Evolutionary conservation across 2,113 vertebrate genomes (phyloP).

Genomic region (Oncorhynchus mykiss): DNA sequence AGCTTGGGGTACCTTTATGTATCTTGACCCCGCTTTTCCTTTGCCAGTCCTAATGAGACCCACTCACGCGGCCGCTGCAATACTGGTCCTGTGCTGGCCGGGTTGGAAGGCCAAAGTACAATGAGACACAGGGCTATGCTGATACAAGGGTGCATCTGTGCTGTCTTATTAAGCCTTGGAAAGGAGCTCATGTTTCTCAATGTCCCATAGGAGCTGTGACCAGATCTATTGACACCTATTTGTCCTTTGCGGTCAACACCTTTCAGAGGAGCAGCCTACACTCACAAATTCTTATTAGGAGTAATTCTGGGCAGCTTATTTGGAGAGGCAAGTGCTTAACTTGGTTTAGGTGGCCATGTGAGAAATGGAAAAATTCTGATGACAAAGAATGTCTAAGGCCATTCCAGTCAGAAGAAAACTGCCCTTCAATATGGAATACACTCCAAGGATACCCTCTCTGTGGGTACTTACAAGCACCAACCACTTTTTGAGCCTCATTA

Average conservation of each 20-base stretch:
- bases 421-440: conserved; percentile 38
- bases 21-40: conserved; percentile 97
- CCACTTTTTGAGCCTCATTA: conserved; percentile 33
- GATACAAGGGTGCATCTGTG: conserved; percentile 78
- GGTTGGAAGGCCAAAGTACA: conserved; percentile 75
- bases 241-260: conserved; percentile 73
- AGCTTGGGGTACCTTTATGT: conserved; percentile 93
- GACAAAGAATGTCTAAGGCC: conserved; percentile 54
- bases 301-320: conserved; percentile 64
- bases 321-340: conserved; percentile 68
- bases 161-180: conserved; percentile 73
- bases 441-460: conserved; percentile 7
- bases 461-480: conserved; percentile 27
- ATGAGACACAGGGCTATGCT: conserved; percentile 67
- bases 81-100: conserved; percentile 65
- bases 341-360: conserved; percentile 50
- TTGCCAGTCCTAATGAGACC: conserved; percentile 95
- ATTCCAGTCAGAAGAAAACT: conserved; percentile 34
- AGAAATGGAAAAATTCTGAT: conserved; percentile 1
- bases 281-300: conserved; percentile 64
- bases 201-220: conserved; percentile 61
- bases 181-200: conserved; percentile 71
- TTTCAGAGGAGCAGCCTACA: conserved; percentile 55
- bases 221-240: conserved; percentile 78
- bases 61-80: conserved; percentile 66